A percentile compares a stretch with the other conserved stretches of the same genome.
Evolutionary conservation across 1,140 invertebrate species (phyloP).

Genomic region (Drosophila setifemur): DNA sequence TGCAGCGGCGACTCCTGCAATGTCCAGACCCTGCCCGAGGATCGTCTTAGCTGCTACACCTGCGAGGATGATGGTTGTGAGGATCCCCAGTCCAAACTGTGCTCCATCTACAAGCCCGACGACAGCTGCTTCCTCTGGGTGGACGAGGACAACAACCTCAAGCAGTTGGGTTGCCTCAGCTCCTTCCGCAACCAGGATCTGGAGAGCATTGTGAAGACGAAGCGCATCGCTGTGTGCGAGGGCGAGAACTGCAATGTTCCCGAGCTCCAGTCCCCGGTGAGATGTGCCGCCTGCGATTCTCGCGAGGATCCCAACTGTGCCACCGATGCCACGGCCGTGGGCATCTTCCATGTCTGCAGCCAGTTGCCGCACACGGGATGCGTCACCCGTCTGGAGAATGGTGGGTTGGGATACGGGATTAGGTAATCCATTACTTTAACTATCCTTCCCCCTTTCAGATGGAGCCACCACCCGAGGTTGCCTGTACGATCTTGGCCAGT

Average conservation of each 20-base stretch:
- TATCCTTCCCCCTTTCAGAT: constrained; percentile 23
- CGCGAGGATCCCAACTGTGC: constrained; percentile 54
- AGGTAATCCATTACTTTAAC: too few species aligned
- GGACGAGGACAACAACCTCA: constrained; percentile 55
- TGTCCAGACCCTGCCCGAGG: constrained; percentile 34
- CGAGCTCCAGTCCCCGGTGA: constrained; percentile 23
- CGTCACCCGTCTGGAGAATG: constrained; percentile 36
- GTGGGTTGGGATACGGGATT: constrained; percentile 23
- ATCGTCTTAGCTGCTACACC: constrained; percentile 62
- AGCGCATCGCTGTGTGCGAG: constrained; percentile 63
- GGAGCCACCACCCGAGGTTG: constrained; percentile 71
- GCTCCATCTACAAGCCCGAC: constrained; percentile 58
- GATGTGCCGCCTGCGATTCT: constrained; percentile 71
- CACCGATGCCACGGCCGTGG: constrained; percentile 42
- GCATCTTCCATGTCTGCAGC: constrained; percentile 45
- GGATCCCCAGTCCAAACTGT: constrained; percentile 30
- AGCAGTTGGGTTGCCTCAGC: constrained; percentile 60
- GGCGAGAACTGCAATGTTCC: constrained; percentile 59
- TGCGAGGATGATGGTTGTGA: constrained; percentile 60
- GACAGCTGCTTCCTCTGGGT: constrained; percentile 68
- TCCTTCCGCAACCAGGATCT: constrained; percentile 70
- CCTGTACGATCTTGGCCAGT: constrained; percentile 49
- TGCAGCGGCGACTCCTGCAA: constrained; percentile 60
- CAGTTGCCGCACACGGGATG: constrained; percentile 67
- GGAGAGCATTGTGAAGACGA: constrained; percentile 61